Evolutionary conservation across 2,888 invertebrate genomes (phyloP), one percentile per base, ranked within the genome.

Genomic region (Leucoma salicis): DNA sequence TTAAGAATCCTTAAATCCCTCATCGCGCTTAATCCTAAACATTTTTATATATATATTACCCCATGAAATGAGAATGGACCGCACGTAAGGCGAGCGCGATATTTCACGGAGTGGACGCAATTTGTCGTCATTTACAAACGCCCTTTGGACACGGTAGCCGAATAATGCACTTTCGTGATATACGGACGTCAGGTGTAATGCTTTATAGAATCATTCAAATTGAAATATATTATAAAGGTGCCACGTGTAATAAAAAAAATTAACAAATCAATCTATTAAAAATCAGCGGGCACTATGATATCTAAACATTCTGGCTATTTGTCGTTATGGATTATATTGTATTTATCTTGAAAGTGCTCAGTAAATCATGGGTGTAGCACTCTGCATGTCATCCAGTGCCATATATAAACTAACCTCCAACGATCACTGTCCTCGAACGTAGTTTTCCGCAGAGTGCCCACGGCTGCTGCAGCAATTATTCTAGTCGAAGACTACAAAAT

Each of bases 51-150:
- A 61, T 61, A 51, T 47, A 61, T 61, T 61, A 61, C 44, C 42
- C 40, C 43, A 46, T 46, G 46, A 49, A 61, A 64, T 64, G 58
- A 62, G 55, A 49, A 64, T 47, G 49, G 40, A 61, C 46, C 37
- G 50, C 39, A 35, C 34, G 14, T 33, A 39, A 38, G 25, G 31
- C 35, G 37, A 35, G 24, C 48, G 42, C 57, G 39, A 66, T 70
- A 64, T 67, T 49, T 71, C 62, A 67, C 52, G 37, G 27, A 43
- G 46, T 21, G 43, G 44, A 58, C 46, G 46, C 60, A 53, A 70
- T 71, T 67, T 70, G 67, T 71, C 72, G 64, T 70, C 67, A 71
- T 70, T n/a, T 70, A 71, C 50, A 24, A 44, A 41, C 43, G 46
- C 44, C 50, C 52, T 51, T 49, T 48, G 37, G 49, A 59, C 47